phyloP scores from a whole-genome alignment of 2,888 invertebrate species.

The Eupithecia insigniata region DNA sequence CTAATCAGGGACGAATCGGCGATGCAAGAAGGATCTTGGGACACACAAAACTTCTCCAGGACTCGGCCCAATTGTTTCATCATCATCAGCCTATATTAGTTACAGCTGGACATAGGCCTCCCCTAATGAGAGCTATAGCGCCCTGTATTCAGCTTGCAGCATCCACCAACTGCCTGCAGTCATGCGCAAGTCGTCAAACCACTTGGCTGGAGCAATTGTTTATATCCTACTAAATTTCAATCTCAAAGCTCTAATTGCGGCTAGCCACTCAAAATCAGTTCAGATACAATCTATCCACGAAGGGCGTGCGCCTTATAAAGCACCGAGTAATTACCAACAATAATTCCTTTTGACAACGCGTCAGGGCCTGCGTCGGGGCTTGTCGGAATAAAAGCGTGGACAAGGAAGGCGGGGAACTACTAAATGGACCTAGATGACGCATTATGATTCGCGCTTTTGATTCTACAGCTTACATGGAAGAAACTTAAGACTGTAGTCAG shows the following conservation, averaged over 20 bases:
- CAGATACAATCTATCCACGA: slow-evolving; percentile 53
- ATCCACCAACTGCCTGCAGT: too few species aligned
- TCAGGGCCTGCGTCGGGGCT: slow-evolving; percentile 14
- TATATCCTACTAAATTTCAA: slow-evolving; percentile 14
- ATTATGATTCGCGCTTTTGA: not conserved
- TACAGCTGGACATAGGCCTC: too few species aligned
- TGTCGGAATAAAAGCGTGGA: slow-evolving; percentile 17
- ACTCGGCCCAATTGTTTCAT: not conserved
- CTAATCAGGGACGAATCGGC: not conserved
- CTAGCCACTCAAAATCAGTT: slow-evolving; percentile 21
- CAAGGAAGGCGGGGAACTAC: not conserved
- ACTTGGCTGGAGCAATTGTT: too few species aligned
- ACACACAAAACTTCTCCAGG: not conserved
- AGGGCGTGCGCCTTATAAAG: slow-evolving; percentile 49
- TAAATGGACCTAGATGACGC: slow-evolving; percentile 4
- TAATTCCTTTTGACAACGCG: slow-evolving; percentile 46
- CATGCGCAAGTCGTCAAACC: too few species aligned
- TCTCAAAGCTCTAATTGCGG: slow-evolving; percentile 33
- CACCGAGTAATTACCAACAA: slow-evolving; percentile 56
- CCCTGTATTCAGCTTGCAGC: too few species aligned
- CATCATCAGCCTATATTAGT: too few species aligned
- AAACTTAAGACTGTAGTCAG: not conserved
- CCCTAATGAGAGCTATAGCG: too few species aligned
- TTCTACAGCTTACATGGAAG: not conserved
- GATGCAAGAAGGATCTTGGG: not conserved